Evolutionary conservation across 2,113 vertebrate species (phyloP), one percentile per base, ranked within the genome.

Genomic region (Pangasianodon hypophthalmus): DNA sequence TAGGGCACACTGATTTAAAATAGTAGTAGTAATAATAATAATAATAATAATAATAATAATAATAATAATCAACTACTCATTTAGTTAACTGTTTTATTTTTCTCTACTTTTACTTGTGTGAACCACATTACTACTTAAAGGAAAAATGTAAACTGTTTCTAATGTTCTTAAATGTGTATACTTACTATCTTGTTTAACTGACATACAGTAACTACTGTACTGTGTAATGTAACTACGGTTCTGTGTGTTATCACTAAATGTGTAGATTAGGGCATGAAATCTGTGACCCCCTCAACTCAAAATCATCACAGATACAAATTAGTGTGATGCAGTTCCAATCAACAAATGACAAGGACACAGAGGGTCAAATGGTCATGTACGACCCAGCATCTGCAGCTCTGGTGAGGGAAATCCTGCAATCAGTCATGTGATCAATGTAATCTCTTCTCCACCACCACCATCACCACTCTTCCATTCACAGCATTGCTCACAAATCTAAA

Each of bases 281-380:
- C 85, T 24, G 62, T 87, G 73, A 84, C 79, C 37, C 46, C 4
- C 83, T 88, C 71, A 75, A 84, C 71, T 69, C 56, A 88, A 81
- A 84, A 54, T 48, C 62, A 50, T 82, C 71, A 88, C 88, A 44
- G 29, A 90, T 67, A 58, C 79, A 58, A 73, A 50, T 87, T 19
- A 41, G 46, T 82, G 21, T 37, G 64, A 88, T 58, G 24, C 48
- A 64, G 52, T 18, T 81, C 73, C 56, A 60, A 89, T 91, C 80
- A 69, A 80, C 11, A 60, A 88, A 87, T 67, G 83, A 60, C 90
- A 83, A 83, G 77, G 79, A 79, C 16, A 4, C 41, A 46, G 8
- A 48, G 21, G 50, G 32, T 79, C 71, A 85, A 56, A 84, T 60
- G 62, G 10, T 26, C 41, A 46, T 41, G 81, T 67, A 87, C 60